Base-by-base conservation (phyloP, 2,113 vertebrate genomes). In the Myiozetetes cayanensis region DNA sequence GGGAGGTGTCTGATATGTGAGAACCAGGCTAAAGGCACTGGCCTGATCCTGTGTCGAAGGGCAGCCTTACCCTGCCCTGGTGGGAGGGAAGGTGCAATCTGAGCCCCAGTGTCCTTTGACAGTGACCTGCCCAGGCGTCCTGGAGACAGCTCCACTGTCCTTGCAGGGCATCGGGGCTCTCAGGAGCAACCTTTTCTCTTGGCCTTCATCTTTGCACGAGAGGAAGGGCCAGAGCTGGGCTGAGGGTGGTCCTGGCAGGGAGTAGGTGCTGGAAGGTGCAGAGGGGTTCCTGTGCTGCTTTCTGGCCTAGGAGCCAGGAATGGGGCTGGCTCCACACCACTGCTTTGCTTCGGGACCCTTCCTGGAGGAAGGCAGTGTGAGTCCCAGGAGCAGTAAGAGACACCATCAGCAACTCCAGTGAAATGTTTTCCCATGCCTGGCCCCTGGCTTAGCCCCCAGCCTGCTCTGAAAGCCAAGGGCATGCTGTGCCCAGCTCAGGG, bases 71-170 rank as follows among this genome's bases (percentile, higher is more conserved):
- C 76, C 66, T 85, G 62, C 62, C 31, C 35, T 4, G 2, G 43
- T 53, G 39, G 46, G 62, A 85, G 93, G 62, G 75, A 92, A 91
- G 94, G 72, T 89, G 95, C 95, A 97, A 95, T 20, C 61, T 77
- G 94, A 96, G 82, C 79, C 65, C 28, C 3, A 0, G 46, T 94
- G 92, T 94, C 92, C 88, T 84, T 83, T 90, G 73, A 58, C 65
- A 16, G 8, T 78, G 92, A 78, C 86, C 90, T 90, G 68, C 37
- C 62, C 61, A 75, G 90, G 56, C 44, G 0, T 52, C 78, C 72
- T 4, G 3, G 67, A 62, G 66, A 62, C 1, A 19, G 88, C 68
- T 88, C 75, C 33, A 13, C 72, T 0, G 2, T 46, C 52, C 68
- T 14, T 55, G 61, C 1, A 1, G 56, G 30, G 6, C 44, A 6